A percentile compares a stretch with the other conserved stretches of the same genome.
phyloP scores from a whole-genome alignment of 1,140 invertebrate genomes.

The Aphelenchoides fujianensis region DNA sequence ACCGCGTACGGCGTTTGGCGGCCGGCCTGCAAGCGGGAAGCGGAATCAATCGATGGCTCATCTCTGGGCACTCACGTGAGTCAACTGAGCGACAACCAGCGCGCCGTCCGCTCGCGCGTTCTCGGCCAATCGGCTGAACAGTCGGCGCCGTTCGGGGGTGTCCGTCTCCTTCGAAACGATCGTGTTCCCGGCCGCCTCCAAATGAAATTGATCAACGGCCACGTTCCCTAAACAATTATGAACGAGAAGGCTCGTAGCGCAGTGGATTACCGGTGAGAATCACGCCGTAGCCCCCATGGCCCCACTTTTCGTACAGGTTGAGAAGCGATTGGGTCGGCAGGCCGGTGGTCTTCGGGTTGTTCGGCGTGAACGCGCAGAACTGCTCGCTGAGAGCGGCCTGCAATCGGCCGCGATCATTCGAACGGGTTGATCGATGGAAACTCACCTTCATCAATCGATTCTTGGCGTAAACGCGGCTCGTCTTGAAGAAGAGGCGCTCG shows the following conservation, averaged over 20 bases:
- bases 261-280: slow-evolving; percentile 29
- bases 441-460: slow-evolving; percentile 39
- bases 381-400: slow-evolving; percentile 36
- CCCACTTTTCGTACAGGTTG: slow-evolving; percentile 35
- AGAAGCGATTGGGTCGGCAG: slow-evolving; percentile 18
- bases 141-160: not conserved
- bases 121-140: slow-evolving; percentile 18
- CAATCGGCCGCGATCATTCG: not conserved
- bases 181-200: slow-evolving; percentile 10
- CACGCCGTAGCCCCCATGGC: slow-evolving; percentile 19
- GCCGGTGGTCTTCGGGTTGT: slow-evolving; percentile 15
- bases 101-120: slow-evolving; percentile 27
- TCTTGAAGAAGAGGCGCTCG: slow-evolving; percentile 16
- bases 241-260: not conserved
- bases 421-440: not conserved
- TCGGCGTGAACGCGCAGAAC: slow-evolving; percentile 23
- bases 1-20: slow-evolving; percentile 39
- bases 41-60: not conserved
- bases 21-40: slow-evolving; percentile 27
- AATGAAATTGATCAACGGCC: slow-evolving; percentile 21
- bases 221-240: not conserved
- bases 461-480: not conserved
- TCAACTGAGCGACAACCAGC: slow-evolving; percentile 36
- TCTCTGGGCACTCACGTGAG: slow-evolving; percentile 1
- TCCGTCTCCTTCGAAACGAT: slow-evolving; percentile 14